Evolutionary conservation across 2,888 invertebrate species (phyloP), one percentile per base, ranked within the genome.

Genomic region (Scaptomyza caliginosa): DNA sequence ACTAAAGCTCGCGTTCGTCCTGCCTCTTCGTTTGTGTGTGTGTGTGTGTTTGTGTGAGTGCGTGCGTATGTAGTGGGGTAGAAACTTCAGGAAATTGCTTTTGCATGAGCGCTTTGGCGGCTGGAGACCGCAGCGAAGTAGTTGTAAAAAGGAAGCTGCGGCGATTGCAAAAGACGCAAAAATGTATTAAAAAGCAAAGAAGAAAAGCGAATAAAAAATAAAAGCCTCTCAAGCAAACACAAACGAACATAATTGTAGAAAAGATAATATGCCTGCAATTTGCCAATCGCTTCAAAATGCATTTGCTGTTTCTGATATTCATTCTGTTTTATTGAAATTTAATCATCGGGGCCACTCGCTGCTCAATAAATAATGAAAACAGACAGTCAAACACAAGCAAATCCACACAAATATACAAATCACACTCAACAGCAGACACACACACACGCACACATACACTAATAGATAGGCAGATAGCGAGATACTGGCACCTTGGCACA

Each of bases 41-140:
- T 49, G 48, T 42, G 42, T 30, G 21, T 13, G 36, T 23, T 17
- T 49, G n/a, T 16, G 13, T 39, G 49, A 42, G 30, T 52, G 48
- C 52, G 46, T 55, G 66, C 66, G 58, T 57, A 46, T 55, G 56
- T 40, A 65, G 66, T 63, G 45, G 74, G 59, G 65, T 72, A 79
- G 85, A 77, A 76, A 77, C 79, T 74, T 79, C 83, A 86, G 84
- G 88, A 88, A 86, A 86, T 86, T 86, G 86, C 86, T 88, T 86
- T 86, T 86, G 85, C 85, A 84, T 88, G 84, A 88, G 71, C 76
- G 85, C 75, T 54, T 70, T 67, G 71, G 67, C 55, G 60, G 49
- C 46, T 38, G 46, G 40, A 34, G 50, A 54, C 56, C 59, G 49
- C 39, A 60, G 45, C 67, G 34, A 74, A 69, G 65, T 64, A 74